Evolutionary conservation across 2,888 invertebrate species (phyloP), one percentile per base, ranked within the genome.

Genomic region (Apotomis turbidana): DNA sequence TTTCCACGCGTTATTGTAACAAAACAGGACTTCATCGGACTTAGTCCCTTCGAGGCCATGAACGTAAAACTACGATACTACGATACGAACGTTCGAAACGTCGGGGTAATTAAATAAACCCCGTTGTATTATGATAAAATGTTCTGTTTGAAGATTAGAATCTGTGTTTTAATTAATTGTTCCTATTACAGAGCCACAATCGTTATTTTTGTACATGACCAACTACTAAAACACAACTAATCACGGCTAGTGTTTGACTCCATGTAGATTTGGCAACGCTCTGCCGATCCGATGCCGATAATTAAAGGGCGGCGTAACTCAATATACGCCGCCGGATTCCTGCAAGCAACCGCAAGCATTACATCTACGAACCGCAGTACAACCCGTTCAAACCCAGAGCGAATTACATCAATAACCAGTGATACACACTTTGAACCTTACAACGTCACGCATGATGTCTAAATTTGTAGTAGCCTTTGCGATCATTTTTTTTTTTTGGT

Each of bases 271-370:
- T 36, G 58, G 10, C 36, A 58, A 10, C 49, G 49, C 49, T 9
- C 9, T 6, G 9, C 1, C 36, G 44, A 41, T 13, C 38, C n/a
- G 59, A 41, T 41, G 5, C 10, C 44, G 9, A 60, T 54, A 54
- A 68, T 54, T 68, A 12, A 61, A 68, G 68, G 44, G 27, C 41
- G 60, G 54, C 13, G 55, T 61, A 9, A 46, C 62, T 61, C 46
- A 69, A 69, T 64, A 59, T 58, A 52, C 64, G 64, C 36, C 3
- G 44, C 8, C 10, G 41, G 49, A 62, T 70, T 57, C 62, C 62
- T 62, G 38, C 13, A 9, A 3, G 15, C 41, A 12, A 54, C 62
- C 49, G 49, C 62, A 51, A 38, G 57, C 41, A 49, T 57, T 55
- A 46, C 55, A 54, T 67, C 44, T 4, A 55, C 54, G 44, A 4